Base-by-base conservation (phyloP, 2,888 invertebrate genomes). In the Eupithecia subumbrata region DNA sequence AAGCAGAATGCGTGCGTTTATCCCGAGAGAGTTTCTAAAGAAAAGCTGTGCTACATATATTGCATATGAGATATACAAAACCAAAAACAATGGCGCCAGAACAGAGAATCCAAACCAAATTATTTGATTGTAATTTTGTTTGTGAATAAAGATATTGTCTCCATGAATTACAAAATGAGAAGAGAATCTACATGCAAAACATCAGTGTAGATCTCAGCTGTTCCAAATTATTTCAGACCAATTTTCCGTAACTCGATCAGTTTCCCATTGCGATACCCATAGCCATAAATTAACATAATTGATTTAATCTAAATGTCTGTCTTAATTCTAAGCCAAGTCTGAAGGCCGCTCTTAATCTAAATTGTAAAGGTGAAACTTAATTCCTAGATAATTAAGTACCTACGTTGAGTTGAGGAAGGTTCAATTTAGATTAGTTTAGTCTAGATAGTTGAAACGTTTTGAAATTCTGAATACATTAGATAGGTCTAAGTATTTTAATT, bases 341-440 rank as follows among this genome's bases (percentile, higher is more conserved):
- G 75, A 74, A 75, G 75, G 75, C 69, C 64, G 52, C 73, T 69
- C 45, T 75, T 68, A 70, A 75, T 79, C 69, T 70, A 74, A 72
- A 73, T 69, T 76, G 76, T 81, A 83, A 82, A 78, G 80, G 79
- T 79, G 79, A 75, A 73, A 76, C 75, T 78, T 74, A 73, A 76
- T 77, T 72, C 77, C 71, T 78, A 73, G 66, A 63, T 63, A 73
- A 75, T 75, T 73, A 77, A 72, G 63, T 71, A 43, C 34, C n/a
- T n/a, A n/a, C n/a, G n/a, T n/a, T n/a, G n/a, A n/a, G 68, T 45
- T 70, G 40, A 69, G 69, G 34, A 77, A 77, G 72, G 69, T 30
- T 73, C 11, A 40, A 73, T 72, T 76, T 43, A 1, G 74, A 70
- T 74, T 63, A 72, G 72, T 66, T 25, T 64, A 25, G 22, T 45